phyloP scores from a whole-genome alignment of 2,113 vertebrate species.

The Rhabdornis inornatus region DNA sequence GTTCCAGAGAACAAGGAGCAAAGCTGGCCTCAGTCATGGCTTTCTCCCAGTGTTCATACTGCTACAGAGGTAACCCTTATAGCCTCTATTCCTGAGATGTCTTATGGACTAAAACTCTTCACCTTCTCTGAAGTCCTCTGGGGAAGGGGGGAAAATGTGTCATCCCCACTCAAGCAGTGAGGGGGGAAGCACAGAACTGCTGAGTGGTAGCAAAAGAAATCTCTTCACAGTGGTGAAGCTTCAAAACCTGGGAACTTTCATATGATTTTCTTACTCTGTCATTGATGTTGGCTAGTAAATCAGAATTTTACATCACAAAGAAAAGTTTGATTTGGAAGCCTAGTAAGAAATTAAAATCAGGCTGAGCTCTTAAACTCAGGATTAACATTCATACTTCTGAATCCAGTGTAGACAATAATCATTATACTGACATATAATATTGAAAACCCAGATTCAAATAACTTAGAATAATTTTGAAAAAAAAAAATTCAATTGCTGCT shows the following conservation, averaged over 20 bases:
- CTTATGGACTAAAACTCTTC: background rate
- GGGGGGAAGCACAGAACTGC: background rate
- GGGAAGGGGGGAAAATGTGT: rapidly evolving
- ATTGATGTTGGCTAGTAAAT: background rate
- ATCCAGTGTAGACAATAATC: background rate
- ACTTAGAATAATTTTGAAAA: background rate
- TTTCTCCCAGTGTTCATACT: background rate
- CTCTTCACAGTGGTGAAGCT: background rate
- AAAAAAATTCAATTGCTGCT: background rate
- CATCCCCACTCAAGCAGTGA: background rate
- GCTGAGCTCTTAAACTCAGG: rapidly evolving
- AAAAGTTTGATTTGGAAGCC: background rate
- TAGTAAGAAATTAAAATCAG: background rate
- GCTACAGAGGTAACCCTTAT: background rate
- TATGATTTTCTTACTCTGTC: background rate
- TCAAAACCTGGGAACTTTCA: background rate
- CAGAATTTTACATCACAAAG: background rate
- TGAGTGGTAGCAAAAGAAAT: background rate
- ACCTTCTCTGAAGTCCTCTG: background rate
- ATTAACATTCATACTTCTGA: background rate
- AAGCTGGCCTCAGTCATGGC: background rate
- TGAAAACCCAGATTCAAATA: background rate
- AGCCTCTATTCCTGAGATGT: background rate
- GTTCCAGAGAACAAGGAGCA: background rate
- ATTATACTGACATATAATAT: background rate